Percentiles rank a stretch among this genome's conserved stretches.
Conservation (phyloP, 64 coral and sea anemone species). For the Platygyra sinensis region DNA sequence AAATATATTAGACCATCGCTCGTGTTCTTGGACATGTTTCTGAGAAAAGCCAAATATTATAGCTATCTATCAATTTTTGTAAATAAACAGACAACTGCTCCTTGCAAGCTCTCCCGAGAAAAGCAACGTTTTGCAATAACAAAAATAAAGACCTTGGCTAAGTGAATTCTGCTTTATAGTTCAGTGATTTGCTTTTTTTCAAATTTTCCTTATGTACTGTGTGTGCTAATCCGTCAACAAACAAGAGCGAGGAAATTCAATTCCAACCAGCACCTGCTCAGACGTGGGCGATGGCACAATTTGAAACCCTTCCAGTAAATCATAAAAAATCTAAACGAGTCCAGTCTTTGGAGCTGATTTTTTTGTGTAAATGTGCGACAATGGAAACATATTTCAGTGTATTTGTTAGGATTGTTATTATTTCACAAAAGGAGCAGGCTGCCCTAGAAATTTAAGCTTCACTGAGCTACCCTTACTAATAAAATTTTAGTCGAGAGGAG, state of each 20-base stretch:
- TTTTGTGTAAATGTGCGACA: neutral
- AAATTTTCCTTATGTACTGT: neutral
- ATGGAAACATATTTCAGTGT: neutral
- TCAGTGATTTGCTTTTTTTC: neutral
- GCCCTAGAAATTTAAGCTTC: no score
- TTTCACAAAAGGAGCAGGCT: neutral
- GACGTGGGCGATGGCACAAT: neutral
- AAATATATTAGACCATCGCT: neutral
- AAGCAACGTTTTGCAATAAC: neutral
- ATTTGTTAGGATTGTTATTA: neutral
- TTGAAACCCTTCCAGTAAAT: slow-evolving; percentile 21
- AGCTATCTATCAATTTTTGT: no score
- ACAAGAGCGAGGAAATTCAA: neutral
- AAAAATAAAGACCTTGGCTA: no score
- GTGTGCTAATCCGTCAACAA: slow-evolving; percentile 1
- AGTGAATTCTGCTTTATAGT: no score
- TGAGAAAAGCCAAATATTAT: neutral
- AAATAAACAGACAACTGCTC: no score
- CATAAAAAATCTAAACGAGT: slow-evolving; percentile 10
- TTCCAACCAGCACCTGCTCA: neutral
- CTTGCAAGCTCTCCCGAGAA: neutral
- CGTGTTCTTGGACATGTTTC: neutral
- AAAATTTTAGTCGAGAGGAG: neutral
- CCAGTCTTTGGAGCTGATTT: neutral
- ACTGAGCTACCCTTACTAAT: no score